phyloP scores from a whole-genome alignment of 2,888 invertebrate species.

The Itoplectis maculator region DNA sequence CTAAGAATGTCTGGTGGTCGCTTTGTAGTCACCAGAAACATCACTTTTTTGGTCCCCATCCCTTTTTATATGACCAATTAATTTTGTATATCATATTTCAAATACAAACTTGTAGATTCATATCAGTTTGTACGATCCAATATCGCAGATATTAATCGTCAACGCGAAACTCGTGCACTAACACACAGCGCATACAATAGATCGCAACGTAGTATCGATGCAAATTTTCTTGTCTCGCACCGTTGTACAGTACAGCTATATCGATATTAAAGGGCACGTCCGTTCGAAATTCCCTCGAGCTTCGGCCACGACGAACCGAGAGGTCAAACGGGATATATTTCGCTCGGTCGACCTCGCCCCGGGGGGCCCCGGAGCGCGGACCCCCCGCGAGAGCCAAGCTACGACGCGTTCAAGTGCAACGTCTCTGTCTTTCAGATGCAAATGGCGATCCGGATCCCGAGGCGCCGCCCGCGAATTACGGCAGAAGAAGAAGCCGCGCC shows the following conservation, averaged over 20 bases:
- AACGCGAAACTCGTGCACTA: background rate
- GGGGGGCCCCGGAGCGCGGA: background rate
- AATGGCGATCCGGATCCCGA: slow-evolving; percentile 91
- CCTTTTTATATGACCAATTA: background rate
- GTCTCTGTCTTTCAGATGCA: slow-evolving; percentile 88
- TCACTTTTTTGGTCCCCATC: background rate
- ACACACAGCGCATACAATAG: background rate
- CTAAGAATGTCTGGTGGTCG: too few relatives aligned
- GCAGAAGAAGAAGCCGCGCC: slow-evolving; percentile 96
- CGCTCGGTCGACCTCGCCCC: slow-evolving; percentile 12
- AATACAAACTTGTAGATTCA: background rate
- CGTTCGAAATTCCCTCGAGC: slow-evolving; percentile 19
- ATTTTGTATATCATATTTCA: background rate
- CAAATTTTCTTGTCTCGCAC: slow-evolving; percentile 38
- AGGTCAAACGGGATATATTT: slow-evolving; percentile 3
- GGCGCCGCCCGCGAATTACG: slow-evolving; percentile 94
- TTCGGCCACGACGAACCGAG: slow-evolving; percentile 3
- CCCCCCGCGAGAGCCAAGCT: background rate
- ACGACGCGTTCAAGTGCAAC: background rate
- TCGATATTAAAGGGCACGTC: slow-evolving; percentile 2
- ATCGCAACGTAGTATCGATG: slow-evolving; percentile 26
- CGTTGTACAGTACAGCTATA: slow-evolving; percentile 6
- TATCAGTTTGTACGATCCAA: background rate
- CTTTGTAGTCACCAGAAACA: too few relatives aligned
- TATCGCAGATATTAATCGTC: background rate